A percentile compares a stretch with the other conserved stretches of the same genome.
These are phyloP conservation scores for Callocephalon fimbriatum DNA, from an alignment of 2,113 vertebrate species.

Conservation along the genomic window DNA sequence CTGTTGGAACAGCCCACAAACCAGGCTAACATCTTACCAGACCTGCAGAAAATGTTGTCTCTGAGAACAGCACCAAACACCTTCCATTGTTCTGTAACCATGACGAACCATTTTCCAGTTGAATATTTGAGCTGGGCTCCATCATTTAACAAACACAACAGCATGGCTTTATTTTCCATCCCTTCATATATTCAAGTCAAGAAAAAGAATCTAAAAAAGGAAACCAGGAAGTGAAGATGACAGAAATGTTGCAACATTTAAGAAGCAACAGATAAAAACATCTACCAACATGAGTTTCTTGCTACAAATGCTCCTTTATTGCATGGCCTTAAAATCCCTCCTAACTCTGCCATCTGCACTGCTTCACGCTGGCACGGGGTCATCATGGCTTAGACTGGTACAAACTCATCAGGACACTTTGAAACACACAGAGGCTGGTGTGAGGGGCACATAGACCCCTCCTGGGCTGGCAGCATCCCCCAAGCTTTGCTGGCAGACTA, in stretches of 20 bases:
- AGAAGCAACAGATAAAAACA: not conserved
- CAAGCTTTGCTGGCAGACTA: not conserved
- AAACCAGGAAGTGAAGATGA: not conserved
- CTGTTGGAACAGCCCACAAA: accelerated
- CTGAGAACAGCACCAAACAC: not conserved
- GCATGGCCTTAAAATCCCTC: not conserved
- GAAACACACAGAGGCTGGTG: not conserved
- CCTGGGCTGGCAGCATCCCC: not conserved
- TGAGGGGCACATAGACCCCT: not conserved
- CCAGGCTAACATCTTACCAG: not conserved
- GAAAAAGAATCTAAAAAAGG: not conserved
- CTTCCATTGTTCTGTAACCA: not conserved
- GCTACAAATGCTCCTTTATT: not conserved
- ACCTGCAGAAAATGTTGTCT: not conserved
- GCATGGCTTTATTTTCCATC: not conserved
- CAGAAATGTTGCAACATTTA: not conserved
- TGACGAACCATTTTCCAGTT: not conserved
- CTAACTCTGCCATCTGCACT: not conserved
- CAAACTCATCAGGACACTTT: not conserved
- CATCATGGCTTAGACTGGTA: accelerated
- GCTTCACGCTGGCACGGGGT: not conserved
- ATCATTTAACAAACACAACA: not conserved
- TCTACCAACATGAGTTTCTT: accelerated
- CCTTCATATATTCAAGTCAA: not conserved
- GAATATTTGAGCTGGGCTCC: not conserved